Conservation (phyloP, 2,888 invertebrate species). For the Trichogramma dendrolimi region DNA sequence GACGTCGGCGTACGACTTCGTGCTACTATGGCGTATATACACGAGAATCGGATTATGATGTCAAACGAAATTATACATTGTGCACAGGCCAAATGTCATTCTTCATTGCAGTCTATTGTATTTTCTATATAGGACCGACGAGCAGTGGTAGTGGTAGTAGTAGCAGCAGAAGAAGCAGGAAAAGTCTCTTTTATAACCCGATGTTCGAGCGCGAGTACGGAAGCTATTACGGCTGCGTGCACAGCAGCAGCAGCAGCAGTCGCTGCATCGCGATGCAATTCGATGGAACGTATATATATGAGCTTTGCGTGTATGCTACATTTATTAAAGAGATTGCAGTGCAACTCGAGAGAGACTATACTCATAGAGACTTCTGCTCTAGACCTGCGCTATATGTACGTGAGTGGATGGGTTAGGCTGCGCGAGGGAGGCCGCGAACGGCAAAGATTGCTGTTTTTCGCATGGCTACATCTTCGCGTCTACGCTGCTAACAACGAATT, state of each 20-base stretch:
- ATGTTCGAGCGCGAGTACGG: slow-evolving; percentile 10
- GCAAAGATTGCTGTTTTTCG: slow-evolving; percentile 48
- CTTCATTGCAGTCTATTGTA: slow-evolving; percentile 25
- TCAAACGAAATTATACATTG: slow-evolving; percentile 19
- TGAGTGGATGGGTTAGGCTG: no score
- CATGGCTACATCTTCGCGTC: slow-evolving; percentile 42
- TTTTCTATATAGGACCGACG: slow-evolving; percentile 15
- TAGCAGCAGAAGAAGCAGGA: no score
- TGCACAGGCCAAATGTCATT: slow-evolving; percentile 18
- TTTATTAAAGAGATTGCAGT: slow-evolving; percentile 48
- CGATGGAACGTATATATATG: slow-evolving; percentile 23
- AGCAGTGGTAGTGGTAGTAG: background rate
- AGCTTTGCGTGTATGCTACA: slow-evolving; percentile 39
- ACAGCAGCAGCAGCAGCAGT: no score
- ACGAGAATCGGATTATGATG: slow-evolving; percentile 8
- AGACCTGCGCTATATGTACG: no score
- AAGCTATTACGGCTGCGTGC: slow-evolving; percentile 39
- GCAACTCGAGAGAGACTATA: slow-evolving; percentile 29
- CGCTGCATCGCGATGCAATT: slow-evolving; percentile 31
- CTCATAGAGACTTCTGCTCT: no score
- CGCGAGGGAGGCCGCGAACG: no score
- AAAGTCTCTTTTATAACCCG: no score
- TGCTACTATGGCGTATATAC: background rate
- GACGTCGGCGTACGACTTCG: no score
- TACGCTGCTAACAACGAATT: slow-evolving; percentile 28